Conservation (phyloP, 23 tunicate genomes). For the Diplosoma virens region DNA sequence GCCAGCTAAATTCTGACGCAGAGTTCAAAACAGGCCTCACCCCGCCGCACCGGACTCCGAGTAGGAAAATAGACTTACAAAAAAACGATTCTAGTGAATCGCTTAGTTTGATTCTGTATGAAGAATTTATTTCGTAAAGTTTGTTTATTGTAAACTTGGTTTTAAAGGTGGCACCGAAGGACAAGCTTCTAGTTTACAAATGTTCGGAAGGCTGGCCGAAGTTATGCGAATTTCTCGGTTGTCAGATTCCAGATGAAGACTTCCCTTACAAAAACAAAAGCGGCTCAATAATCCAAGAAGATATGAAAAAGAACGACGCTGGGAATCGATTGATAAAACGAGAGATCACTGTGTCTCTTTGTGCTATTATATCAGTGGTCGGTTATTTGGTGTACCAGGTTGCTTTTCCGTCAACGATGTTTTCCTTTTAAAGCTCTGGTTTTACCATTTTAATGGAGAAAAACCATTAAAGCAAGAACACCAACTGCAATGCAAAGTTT, state of each 20-base stretch:
- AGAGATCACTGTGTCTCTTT: slow-evolving; percentile 46
- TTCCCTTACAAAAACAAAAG: slow-evolving; percentile 68
- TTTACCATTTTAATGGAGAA: too few relatives aligned
- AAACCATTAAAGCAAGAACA: too few relatives aligned
- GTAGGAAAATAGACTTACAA: too few relatives aligned
- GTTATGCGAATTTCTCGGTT: slow-evolving; percentile 53
- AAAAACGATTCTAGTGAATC: too few relatives aligned
- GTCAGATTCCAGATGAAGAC: slow-evolving; percentile 50
- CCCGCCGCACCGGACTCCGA: too few relatives aligned
- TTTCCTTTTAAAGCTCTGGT: too few relatives aligned
- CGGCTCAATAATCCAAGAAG: slow-evolving; percentile 43
- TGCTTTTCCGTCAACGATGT: slow-evolving; percentile 10
- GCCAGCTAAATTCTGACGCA: too few relatives aligned
- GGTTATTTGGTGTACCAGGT: slow-evolving; percentile 38
- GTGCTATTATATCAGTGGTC: slow-evolving; percentile 49
- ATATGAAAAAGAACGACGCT: slow-evolving; percentile 13
- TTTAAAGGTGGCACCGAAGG: slow-evolving; percentile 54
- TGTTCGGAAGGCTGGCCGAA: slow-evolving; percentile 64
- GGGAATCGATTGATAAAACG: slow-evolving; percentile 47
- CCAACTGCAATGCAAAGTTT: too few relatives aligned
- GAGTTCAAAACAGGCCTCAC: too few relatives aligned
- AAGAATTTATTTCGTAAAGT: too few relatives aligned
- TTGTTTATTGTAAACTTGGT: neutral
- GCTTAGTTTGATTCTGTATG: too few relatives aligned
- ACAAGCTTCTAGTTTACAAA: slow-evolving; percentile 54